These are phyloP conservation scores for Bilobella aurantiaca DNA, from an alignment of 1,140 invertebrate genomes.

Conservation along the genomic window DNA sequence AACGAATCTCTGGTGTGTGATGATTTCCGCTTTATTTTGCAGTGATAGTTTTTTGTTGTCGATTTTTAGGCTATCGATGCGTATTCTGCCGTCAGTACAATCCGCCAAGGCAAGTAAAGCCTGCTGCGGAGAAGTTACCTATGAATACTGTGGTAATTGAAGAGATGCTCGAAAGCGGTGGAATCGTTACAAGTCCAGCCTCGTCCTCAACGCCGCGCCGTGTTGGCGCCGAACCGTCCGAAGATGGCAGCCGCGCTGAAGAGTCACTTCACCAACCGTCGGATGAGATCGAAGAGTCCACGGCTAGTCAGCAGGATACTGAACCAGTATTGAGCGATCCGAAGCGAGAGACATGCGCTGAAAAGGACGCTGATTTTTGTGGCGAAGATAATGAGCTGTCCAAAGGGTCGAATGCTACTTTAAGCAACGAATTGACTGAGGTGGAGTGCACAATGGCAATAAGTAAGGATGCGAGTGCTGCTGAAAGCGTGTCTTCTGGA, in stretches of 20 bases:
- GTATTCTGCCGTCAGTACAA: conserved; percentile 32
- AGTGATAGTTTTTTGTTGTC: background rate
- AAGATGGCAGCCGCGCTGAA: too few relatives aligned
- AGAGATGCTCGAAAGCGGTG: conserved; percentile 10
- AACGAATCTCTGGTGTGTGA: too few relatives aligned
- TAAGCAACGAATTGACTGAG: background rate
- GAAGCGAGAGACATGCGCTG: too few relatives aligned
- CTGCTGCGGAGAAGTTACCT: conserved; percentile 26
- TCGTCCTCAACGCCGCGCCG: background rate
- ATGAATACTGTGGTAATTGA: conserved; percentile 22
- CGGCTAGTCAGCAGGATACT: too few relatives aligned
- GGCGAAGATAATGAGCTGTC: too few relatives aligned
- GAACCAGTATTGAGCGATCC: too few relatives aligned
- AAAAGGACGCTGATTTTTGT: too few relatives aligned
- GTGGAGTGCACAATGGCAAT: background rate
- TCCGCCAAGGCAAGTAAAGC: conserved; percentile 28
- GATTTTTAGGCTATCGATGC: conserved; percentile 27
- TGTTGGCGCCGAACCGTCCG: too few relatives aligned
- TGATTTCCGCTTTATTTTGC: too few relatives aligned
- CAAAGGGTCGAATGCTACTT: background rate
- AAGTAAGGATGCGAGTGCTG: background rate
- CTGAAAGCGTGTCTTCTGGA: background rate
- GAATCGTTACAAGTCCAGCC: background rate
- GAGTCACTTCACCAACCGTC: too few relatives aligned
- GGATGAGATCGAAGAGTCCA: too few relatives aligned